A percentile compares a stretch with the other conserved stretches of the same genome.
phyloP scores from a whole-genome alignment of 1,140 invertebrate genomes.

The Trichonephila clavipes region DNA sequence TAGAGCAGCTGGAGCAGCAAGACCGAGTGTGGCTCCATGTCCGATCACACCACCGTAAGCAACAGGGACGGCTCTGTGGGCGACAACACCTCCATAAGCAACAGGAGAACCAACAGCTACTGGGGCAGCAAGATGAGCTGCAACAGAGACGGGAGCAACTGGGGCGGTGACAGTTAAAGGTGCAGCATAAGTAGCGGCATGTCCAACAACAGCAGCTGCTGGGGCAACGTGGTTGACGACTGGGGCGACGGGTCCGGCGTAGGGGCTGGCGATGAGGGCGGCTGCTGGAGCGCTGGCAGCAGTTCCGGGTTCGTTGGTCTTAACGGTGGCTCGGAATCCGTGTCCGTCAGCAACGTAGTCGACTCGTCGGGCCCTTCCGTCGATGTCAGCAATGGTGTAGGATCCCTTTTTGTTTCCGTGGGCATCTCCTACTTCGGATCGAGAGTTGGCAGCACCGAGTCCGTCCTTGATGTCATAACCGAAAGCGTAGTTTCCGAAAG shows the following conservation, averaged over 20 bases:
- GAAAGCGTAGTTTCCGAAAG: slow-evolving; percentile 72
- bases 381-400: slow-evolving; percentile 76
- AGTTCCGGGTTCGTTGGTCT: slow-evolving; percentile 58
- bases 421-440: slow-evolving; percentile 74
- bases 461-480: slow-evolving; percentile 73
- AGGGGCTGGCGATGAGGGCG: slow-evolving; percentile 20
- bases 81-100: neutral
- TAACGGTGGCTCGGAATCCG: neutral
- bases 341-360: slow-evolving; percentile 77
- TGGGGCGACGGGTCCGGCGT: slow-evolving; percentile 39
- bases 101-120: neutral
- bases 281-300: slow-evolving; percentile 12
- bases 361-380: slow-evolving; percentile 75
- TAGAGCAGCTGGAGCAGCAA: neutral
- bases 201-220: neutral
- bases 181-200: neutral
- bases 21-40: neutral
- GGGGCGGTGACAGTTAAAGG: neutral
- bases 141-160: neutral
- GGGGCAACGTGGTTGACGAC: slow-evolving; percentile 45
- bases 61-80: neutral
- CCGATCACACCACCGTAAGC: neutral
- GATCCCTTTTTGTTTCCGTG: slow-evolving; percentile 76
- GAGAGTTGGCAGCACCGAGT: slow-evolving; percentile 67
- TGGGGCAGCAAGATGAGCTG: neutral